Percentiles rank a stretch among this genome's conserved stretches.
These are phyloP conservation scores for Scleropages formosus DNA, from an alignment of 2,797 vertebrate genomes.

Conservation along the genomic window DNA sequence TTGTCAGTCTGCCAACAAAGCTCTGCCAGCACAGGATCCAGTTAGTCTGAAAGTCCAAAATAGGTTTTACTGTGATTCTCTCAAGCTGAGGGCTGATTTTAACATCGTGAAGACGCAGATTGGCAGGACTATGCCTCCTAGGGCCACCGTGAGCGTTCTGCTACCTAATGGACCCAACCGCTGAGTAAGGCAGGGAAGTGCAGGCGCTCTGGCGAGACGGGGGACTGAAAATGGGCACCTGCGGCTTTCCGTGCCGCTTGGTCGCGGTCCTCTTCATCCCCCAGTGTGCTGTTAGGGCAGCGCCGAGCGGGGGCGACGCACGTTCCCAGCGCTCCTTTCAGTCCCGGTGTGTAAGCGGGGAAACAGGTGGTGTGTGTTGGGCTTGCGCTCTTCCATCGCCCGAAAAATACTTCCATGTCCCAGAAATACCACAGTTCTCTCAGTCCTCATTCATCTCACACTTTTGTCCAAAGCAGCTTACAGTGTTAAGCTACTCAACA, in stretches of 20 bases:
- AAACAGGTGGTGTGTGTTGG: no score
- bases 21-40: not conserved
- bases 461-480: no score
- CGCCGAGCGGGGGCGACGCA: not conserved
- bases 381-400: no score
- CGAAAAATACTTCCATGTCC: no score
- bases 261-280: not conserved
- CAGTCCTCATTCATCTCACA: no score
- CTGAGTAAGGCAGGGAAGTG: not conserved
- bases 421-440: no score
- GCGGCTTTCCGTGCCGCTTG: not conserved
- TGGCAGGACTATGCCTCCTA: not conserved
- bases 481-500: no score
- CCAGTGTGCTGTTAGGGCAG: not conserved
- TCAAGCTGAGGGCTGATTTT: not conserved
- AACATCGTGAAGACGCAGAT: not conserved
- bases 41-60: not conserved
- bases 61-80: not conserved
- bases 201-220: not conserved
- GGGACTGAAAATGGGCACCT: no score
- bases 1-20: not conserved
- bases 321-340: no score
- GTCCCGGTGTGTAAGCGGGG: no score
- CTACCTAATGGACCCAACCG: no score
- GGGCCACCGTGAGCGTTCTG: no score